Percentiles rank a stretch among this genome's conserved stretches.
Conservation (phyloP, 2,888 invertebrate genomes). For the Platycheirus albimanus region DNA sequence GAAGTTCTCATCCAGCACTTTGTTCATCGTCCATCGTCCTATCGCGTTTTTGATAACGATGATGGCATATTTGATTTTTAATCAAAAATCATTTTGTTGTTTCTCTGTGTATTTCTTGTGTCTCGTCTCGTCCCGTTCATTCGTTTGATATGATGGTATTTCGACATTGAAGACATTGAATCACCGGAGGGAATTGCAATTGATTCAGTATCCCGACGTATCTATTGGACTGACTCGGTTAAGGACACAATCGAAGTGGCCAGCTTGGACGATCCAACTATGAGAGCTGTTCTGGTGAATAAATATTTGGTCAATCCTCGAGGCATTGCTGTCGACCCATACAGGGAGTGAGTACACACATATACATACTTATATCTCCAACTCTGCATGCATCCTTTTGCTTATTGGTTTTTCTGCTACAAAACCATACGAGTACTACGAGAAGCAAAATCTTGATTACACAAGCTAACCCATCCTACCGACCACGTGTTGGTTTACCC, state of each 20-base stretch:
- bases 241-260: constrained; percentile 95
- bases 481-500: constrained; percentile 1
- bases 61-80: constrained; percentile 61
- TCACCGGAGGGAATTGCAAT: constrained; percentile 97
- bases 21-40: no score
- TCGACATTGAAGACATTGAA: constrained; percentile 85
- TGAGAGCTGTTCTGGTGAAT: constrained; percentile 86
- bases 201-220: constrained; percentile 95
- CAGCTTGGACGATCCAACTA: constrained; percentile 86
- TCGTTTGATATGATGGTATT: no score
- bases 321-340: constrained; percentile 97
- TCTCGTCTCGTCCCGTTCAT: no score
- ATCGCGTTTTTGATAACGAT: neutral
- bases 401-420: constrained; percentile 30
- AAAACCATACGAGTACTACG: no score
- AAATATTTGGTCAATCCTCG: constrained; percentile 92
- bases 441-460: constrained; percentile 13
- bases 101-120: constrained; percentile 24
- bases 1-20: no score
- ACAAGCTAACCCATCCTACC: no score
- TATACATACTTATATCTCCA: neutral
- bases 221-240: constrained; percentile 98
- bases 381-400: neutral
- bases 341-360: constrained; percentile 79
- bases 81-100: constrained; percentile 62